Conservation (phyloP, 1,140 invertebrate species). For the Bombus pascuorum region DNA sequence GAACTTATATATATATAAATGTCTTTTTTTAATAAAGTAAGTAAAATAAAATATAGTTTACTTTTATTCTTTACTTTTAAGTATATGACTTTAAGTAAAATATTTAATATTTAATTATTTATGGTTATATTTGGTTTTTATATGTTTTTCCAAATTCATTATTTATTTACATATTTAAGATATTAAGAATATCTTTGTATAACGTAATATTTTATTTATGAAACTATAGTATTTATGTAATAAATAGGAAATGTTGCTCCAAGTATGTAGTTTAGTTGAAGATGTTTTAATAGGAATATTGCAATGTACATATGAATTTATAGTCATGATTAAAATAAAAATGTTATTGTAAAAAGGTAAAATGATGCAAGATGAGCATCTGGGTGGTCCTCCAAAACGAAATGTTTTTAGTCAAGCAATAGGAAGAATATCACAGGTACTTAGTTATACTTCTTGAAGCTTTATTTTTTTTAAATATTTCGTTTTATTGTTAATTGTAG, state of each 20-base stretch:
- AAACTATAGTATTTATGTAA: background rate
- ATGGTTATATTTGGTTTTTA: background rate
- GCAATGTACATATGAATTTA: background rate
- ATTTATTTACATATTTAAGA: background rate
- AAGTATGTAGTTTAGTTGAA: background rate
- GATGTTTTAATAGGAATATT: background rate
- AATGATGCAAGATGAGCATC: constrained; percentile 83
- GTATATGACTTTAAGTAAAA: background rate
- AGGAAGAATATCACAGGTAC: constrained; percentile 79
- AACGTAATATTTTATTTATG: background rate
- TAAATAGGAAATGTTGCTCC: background rate
- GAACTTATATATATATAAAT: background rate
- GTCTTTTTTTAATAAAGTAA: background rate
- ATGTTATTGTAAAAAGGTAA: constrained; percentile 59
- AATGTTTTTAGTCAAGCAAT: constrained; percentile 77
- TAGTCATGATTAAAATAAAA: constrained; percentile 10
- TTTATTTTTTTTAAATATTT: background rate
- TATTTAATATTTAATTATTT: background rate
- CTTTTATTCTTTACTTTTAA: background rate
- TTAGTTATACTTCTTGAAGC: constrained; percentile 26
- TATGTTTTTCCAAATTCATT: background rate
- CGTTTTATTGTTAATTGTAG: background rate
- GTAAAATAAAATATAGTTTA: background rate
- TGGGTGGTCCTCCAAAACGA: constrained; percentile 73
- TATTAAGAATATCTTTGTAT: background rate